Evolutionary conservation across 2,797 vertebrate species (phyloP), one percentile per base, ranked within the genome.

Genomic region (Clarias platycephalus): DNA sequence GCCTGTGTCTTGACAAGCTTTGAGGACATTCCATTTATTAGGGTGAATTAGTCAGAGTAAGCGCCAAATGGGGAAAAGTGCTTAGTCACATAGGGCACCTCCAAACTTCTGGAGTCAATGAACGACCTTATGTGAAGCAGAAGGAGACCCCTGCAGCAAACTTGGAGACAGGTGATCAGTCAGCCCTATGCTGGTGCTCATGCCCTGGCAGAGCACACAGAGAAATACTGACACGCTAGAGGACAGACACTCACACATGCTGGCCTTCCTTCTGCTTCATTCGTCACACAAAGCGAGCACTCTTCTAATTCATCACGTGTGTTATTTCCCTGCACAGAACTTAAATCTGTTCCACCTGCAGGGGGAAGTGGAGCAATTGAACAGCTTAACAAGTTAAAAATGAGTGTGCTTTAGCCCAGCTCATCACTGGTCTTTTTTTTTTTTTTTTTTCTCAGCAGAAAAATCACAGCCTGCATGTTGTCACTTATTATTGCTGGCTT

Each of bases 161-260:
- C 90, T 88, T 83, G 87, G 90, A 89, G 91, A 93, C 92, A 93
- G 92, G 93, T 93, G 92, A 93, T 94, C 93, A 89, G 93, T 94
- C 94, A 94, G 90, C 91, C 91, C 91, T 90, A 89, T 86, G 87
- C 90, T 80, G 90, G 85, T 92, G 89, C 91, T 91, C 88, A 80
- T 78, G 83, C 81, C 84, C 89, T 91, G 91, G 85, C 85, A 87
- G 72, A 86, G 67, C 83, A 71, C 66, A 80, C 82, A 64, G 83
- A 92, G 87, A 89, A 92, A 88, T 87, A 82, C 88, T 85, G 88
- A 88, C 89, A 86, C 85, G 85, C 87, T 90, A 90, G 89, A 90
- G 90, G 91, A 91, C 82, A 55, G 44, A 74, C 80, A 84, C 82
- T 87, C 85, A 82, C 85, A 71, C 86, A 88, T 87, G 89, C 89